phyloP scores from a whole-genome alignment of 2,113 vertebrate genomes.

The Myrmophylax atrothorax region DNA sequence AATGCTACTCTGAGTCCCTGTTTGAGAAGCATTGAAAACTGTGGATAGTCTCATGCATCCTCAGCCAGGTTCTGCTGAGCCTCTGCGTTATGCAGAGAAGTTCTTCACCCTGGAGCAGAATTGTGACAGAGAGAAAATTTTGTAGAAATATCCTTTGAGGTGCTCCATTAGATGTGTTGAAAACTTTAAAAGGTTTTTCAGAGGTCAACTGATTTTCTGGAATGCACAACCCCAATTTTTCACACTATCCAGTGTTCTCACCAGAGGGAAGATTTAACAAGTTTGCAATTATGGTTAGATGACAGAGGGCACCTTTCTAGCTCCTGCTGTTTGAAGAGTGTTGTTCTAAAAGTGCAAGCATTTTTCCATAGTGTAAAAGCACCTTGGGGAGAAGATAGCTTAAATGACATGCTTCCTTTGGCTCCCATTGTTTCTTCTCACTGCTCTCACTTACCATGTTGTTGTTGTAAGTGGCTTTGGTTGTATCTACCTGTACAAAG shows the following conservation, averaged over 20 bases:
- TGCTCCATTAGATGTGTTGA: neutral
- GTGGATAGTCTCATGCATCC: neutral
- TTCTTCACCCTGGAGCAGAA: neutral
- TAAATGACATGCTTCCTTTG: neutral
- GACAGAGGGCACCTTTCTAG: neutral
- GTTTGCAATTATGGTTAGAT: neutral
- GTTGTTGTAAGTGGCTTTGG: neutral
- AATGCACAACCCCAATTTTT: neutral
- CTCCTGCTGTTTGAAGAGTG: neutral
- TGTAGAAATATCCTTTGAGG: neutral
- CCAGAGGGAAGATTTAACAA: neutral
- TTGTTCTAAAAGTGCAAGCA: neutral
- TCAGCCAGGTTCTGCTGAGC: neutral
- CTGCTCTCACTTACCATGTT: neutral
- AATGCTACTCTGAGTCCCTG: neutral
- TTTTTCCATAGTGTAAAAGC: neutral
- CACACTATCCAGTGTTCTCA: neutral
- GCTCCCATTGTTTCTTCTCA: neutral
- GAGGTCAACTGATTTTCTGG: neutral
- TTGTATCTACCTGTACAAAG: neutral
- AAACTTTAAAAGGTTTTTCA: neutral
- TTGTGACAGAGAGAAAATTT: neutral
- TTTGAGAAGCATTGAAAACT: neutral
- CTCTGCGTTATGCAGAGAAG: rapidly evolving
- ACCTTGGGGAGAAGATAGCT: neutral